Conservation (phyloP, 1,140 invertebrate genomes). For the Eciton burchellii region DNA sequence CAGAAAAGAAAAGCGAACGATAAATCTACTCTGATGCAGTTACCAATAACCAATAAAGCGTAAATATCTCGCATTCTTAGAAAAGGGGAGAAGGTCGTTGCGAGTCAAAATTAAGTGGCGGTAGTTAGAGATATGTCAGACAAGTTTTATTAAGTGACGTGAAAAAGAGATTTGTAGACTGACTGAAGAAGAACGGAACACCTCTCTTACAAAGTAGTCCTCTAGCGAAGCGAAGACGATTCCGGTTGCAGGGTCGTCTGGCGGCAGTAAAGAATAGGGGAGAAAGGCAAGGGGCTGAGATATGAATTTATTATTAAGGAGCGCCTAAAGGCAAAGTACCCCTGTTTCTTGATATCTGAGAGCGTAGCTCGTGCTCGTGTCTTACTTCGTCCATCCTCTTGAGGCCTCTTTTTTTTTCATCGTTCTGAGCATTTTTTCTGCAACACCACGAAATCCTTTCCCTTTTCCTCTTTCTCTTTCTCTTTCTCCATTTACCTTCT, state of each 20-base stretch:
- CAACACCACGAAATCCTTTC: background rate
- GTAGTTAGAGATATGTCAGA: slow-evolving; percentile 85
- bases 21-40: slow-evolving; percentile 42
- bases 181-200: slow-evolving; percentile 28
- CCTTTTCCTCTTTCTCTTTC: background rate
- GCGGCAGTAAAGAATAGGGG: slow-evolving; percentile 54
- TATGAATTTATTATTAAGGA: slow-evolving; percentile 86
- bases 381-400: slow-evolving; percentile 16
- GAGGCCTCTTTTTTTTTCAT: slow-evolving; percentile 40
- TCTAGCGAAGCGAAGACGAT: slow-evolving; percentile 49
- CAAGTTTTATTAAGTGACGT: slow-evolving; percentile 85
- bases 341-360: slow-evolving; percentile 78
- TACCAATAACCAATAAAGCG: slow-evolving; percentile 17
- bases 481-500: background rate
- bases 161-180: slow-evolving; percentile 85
- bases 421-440: background rate
- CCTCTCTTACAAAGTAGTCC: slow-evolving; percentile 17
- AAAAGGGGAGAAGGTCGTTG: slow-evolving; percentile 24
- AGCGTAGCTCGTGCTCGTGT: slow-evolving; percentile 40
- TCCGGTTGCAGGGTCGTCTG: slow-evolving; percentile 41
- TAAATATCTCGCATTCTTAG: slow-evolving; percentile 6
- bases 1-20: slow-evolving; percentile 26
- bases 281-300: slow-evolving; percentile 75
- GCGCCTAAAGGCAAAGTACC: slow-evolving; percentile 79
- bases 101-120: slow-evolving; percentile 84